Base-by-base conservation (phyloP, 2,113 vertebrate species). In the Gobiocypris rarus region DNA sequence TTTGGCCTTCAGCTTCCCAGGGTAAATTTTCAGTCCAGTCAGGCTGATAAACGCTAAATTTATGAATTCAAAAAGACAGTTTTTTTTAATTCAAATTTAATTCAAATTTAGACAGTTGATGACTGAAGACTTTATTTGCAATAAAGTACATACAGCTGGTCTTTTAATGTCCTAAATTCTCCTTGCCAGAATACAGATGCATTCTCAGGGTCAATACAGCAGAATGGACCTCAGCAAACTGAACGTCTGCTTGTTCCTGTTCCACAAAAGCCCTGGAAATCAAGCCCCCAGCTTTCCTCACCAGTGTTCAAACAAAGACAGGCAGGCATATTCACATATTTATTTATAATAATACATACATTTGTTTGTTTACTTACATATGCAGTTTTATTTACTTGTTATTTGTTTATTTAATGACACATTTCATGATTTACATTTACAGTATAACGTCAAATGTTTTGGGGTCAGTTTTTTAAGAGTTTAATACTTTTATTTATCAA, bases 81-180 rank as follows among this genome's bases (percentile, higher is more conserved):
- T n/a, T n/a, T n/a, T n/a, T n/a, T n/a, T n/a, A n/a, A n/a, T n/a
- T n/a, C n/a, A n/a, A n/a, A n/a, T n/a, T n/a, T n/a, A n/a, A n/a
- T n/a, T n/a, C n/a, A 8, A 74, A 52, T 75, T 75, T 75, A 19
- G 45, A 75, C 71, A 75, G 48, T 75, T n/a, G 10, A n/a, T n/a
- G 75, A n/a, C 26, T 31, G 5, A 75, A 75, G 45, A 28, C 14
- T 54, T 75, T 75, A 54, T 19, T 77, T 75, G 26, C 9, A 17
- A 52, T 75, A 6, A 1, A 28, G 17, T 75, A 74, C 48, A 7
- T 71, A 67, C 3, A 41, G 31, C 10, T 38, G 34, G 0, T 0
- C 34, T 69, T 41, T 71, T n/a, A 71, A 4, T 45, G 69, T 43
- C 17, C 28, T 67, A 67, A 65, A 34, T 31, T 67, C 1, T 19